Conservation (phyloP, 2,888 invertebrate genomes). For the Agrypnus murinus region DNA sequence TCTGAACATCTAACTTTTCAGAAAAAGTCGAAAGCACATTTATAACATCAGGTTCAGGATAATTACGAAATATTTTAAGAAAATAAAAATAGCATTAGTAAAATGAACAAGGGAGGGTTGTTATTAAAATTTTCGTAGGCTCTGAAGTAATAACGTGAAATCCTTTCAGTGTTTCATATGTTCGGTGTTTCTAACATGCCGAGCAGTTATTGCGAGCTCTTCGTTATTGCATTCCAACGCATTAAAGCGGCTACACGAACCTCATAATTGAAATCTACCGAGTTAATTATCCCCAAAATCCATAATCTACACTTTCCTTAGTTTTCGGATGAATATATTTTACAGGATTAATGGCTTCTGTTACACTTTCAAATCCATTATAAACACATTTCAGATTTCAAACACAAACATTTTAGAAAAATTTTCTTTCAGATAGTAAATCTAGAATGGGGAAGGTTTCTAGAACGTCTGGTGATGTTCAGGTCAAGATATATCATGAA, state of each 20-base stretch:
- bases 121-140: too few species aligned
- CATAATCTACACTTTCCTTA: slow-evolving; percentile 21
- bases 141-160: neutral
- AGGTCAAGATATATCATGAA: too few species aligned
- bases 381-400: neutral
- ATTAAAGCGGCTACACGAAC: slow-evolving; percentile 17
- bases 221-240: slow-evolving; percentile 19
- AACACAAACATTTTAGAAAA: slow-evolving; percentile 2
- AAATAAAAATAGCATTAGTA: too few species aligned
- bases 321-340: slow-evolving; percentile 15
- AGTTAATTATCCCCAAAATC: slow-evolving; percentile 27
- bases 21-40: too few species aligned
- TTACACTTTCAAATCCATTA: neutral
- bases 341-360: neutral
- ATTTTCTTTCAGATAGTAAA: too few species aligned
- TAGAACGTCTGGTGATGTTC: too few species aligned
- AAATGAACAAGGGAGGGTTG: too few species aligned
- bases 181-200: neutral
- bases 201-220: neutral
- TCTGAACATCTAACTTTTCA: neutral
- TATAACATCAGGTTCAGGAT: too few species aligned
- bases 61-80: too few species aligned
- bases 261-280: slow-evolving; percentile 28
- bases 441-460: too few species aligned
- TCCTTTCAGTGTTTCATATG: neutral